These are phyloP conservation scores for Serrognathus titanus DNA, from an alignment of 2,888 invertebrate genomes.

Conservation along the genomic window DNA sequence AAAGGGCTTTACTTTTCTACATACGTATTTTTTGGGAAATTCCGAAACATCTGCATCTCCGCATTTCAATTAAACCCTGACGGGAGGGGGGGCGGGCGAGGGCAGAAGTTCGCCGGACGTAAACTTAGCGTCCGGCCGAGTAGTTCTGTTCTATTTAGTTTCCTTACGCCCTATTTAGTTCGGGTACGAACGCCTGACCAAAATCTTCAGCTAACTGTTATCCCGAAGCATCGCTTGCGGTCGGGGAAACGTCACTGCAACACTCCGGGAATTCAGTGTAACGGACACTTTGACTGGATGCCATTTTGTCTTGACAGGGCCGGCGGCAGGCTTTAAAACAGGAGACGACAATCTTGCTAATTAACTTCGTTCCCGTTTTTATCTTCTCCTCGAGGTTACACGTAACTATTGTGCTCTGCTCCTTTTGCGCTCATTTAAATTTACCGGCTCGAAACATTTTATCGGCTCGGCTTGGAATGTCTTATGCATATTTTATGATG, in stretches of 20 bases:
- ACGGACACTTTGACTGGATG: slow-evolving; percentile 18
- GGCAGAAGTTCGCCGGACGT: slow-evolving; percentile 8
- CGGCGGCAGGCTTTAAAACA: background rate
- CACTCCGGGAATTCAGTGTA: slow-evolving; percentile 13
- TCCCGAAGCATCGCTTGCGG: slow-evolving; percentile 15
- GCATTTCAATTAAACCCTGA: slow-evolving; percentile 16
- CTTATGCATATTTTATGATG: too few species aligned
- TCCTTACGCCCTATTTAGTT: slow-evolving; percentile 11
- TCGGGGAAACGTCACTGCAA: slow-evolving; percentile 15
- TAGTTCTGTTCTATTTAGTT: slow-evolving; percentile 7
- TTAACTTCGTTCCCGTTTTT: slow-evolving; percentile 2
- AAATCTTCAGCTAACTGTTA: slow-evolving; percentile 6
- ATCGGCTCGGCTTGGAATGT: too few species aligned
- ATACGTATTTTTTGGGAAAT: too few species aligned
- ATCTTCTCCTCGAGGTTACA: too few species aligned
- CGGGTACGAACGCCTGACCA: background rate
- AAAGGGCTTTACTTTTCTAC: too few species aligned
- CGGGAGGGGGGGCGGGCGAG: background rate
- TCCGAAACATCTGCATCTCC: slow-evolving; percentile 19
- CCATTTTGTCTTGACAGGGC: slow-evolving; percentile 18
- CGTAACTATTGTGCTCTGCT: too few species aligned
- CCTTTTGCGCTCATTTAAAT: too few species aligned
- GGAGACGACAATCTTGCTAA: slow-evolving; percentile 2
- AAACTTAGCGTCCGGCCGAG: slow-evolving; percentile 12
- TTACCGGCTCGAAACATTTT: too few species aligned